Evolutionary conservation across 2,888 invertebrate species (phyloP), one percentile per base, ranked within the genome.

Genomic region (Drosophila fulvimacula): DNA sequence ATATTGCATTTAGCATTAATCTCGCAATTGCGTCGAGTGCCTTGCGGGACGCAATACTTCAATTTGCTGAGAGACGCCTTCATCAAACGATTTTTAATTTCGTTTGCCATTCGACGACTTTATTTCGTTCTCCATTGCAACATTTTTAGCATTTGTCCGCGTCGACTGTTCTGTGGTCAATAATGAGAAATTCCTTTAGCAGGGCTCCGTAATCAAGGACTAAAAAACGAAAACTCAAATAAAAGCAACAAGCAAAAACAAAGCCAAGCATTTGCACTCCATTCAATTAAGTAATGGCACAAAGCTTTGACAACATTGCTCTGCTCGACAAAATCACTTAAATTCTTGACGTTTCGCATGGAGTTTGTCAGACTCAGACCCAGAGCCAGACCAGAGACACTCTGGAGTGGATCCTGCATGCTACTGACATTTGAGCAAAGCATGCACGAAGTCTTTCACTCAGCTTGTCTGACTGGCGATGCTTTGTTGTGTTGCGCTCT

Each of bases 81-180:
- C 57, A 73, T 85, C 88, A 88, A 82, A 85, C 76, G 88, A 79
- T 82, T 88, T 81, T 85, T 82, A 82, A 88, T 82, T 82, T 82
- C 80, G 71, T 72, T 88, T 85, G 56, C 63, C 63, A 46, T 19
- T 52, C 49, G 34, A 39, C 24, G 9, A 15, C 7, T 11, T 13
- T 72, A 24, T 52, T 38, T 42, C 42, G 11, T 9, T n/a, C 51
- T 46, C 44, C 63, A 84, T 62, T 61, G 63, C 68, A 78, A 73
- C 70, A 88, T 73, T 85, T 72, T 70, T 82, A 73, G 56, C 82
- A 71, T 65, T 83, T 68, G 67, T 60, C 66, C 80, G 10, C 56
- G 15, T 39, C 32, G 86, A 82, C 80, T n/a, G n/a, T 86, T 88
- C 61, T 82, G 82, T 80, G 82, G 82, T 83, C 82, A 86, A 86